A percentile compares a stretch with the other conserved stretches of the same genome.
phyloP scores from a whole-genome alignment of 2,888 invertebrate genomes.

The Liopterus haemorrhoidalis region DNA sequence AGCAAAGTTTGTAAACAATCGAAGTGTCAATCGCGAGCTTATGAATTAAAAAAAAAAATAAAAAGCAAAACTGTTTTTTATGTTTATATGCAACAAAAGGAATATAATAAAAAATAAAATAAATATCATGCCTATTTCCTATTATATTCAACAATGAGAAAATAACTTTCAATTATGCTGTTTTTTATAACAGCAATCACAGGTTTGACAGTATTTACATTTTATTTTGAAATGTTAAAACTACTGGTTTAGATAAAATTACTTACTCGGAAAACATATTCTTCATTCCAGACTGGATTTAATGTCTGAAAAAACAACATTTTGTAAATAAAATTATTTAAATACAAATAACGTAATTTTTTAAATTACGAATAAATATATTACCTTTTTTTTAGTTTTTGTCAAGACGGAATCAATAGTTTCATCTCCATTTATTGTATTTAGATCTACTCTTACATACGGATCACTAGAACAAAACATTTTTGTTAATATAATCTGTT shows the following conservation, averaged over 20 bases:
- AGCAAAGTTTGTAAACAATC: no score
- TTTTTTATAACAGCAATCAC: background rate
- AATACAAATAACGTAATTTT: constrained; percentile 5
- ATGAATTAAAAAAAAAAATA: no score
- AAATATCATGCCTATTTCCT: background rate
- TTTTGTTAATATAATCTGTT: no score
- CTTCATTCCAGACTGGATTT: constrained; percentile 97
- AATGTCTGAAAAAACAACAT: constrained; percentile 65
- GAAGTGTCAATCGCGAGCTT: no score
- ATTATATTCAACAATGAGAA: no score
- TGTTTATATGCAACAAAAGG: background rate
- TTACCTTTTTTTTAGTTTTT: constrained; percentile 92
- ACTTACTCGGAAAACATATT: constrained; percentile 90
- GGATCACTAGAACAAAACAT: constrained; percentile 72
- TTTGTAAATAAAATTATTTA: constrained; percentile 2
- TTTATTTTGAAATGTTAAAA: background rate
- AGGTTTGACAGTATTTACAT: background rate
- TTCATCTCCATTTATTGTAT: constrained; percentile 77
- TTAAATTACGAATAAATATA: constrained; percentile 13
- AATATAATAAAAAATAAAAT: background rate
- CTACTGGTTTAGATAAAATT: constrained; percentile 10
- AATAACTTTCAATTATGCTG: background rate
- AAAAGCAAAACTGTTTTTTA: no score
- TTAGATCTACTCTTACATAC: constrained; percentile 89
- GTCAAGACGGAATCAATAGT: constrained; percentile 90